phyloP scores from a whole-genome alignment of 2,113 vertebrate genomes.

The Sardina pilchardus region DNA sequence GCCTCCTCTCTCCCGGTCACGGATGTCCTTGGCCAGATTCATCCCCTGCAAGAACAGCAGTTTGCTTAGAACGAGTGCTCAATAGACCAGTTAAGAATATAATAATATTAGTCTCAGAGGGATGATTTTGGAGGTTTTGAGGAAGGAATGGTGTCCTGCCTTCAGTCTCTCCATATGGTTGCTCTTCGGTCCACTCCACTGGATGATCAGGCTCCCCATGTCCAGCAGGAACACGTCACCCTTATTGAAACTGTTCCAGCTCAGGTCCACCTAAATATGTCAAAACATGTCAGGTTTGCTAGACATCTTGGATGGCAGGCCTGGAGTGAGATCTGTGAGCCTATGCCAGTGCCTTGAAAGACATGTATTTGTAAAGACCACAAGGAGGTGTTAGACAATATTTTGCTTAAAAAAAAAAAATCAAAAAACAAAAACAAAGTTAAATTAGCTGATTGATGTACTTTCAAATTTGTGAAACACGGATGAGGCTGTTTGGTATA shows the following conservation, averaged over 20 bases:
- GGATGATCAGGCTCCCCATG: slow-evolving; percentile 83
- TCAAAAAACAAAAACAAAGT: no score
- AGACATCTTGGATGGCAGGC: neutral
- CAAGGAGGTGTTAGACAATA: neutral
- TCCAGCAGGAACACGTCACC: slow-evolving; percentile 86
- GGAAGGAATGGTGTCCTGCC: slow-evolving; percentile 59
- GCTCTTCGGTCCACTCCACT: slow-evolving; percentile 85
- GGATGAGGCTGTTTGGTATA: neutral
- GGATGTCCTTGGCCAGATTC: slow-evolving; percentile 85
- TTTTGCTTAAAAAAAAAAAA: neutral
- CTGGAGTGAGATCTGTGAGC: neutral
- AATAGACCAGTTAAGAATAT: neutral
- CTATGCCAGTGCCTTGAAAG: neutral
- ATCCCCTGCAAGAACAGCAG: slow-evolving; percentile 70
- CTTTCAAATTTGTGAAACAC: neutral
- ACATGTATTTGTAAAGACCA: neutral
- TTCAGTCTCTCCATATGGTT: slow-evolving; percentile 80
- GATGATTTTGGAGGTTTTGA: neutral
- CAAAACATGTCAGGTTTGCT: neutral
- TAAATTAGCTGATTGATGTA: no score
- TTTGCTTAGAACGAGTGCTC: neutral
- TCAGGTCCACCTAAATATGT: slow-evolving; percentile 82
- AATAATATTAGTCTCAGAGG: neutral
- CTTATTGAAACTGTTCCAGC: slow-evolving; percentile 83
- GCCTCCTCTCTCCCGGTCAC: slow-evolving; percentile 82